phyloP scores from a whole-genome alignment of 2,113 vertebrate species.

The Nothoprocta pentlandii region DNA sequence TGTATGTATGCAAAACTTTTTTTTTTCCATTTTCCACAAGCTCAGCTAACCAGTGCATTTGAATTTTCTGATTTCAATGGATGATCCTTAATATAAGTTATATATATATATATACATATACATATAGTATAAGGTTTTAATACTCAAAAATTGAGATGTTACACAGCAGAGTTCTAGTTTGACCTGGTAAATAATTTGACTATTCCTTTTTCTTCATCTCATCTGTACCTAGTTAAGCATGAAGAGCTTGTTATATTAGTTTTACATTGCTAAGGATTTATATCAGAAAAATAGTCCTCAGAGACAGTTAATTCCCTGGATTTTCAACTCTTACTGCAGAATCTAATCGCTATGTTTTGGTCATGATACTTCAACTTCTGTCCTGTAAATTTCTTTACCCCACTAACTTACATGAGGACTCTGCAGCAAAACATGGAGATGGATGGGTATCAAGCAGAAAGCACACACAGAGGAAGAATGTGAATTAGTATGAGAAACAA shows the following conservation, averaged over 20 bases:
- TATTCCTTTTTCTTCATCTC: background rate
- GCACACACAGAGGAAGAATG: background rate
- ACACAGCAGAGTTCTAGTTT: background rate
- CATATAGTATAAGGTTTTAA: background rate
- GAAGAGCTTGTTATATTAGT: background rate
- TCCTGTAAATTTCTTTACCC: background rate
- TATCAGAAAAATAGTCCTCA: background rate
- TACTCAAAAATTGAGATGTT: background rate
- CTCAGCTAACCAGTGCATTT: background rate
- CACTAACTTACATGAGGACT: background rate
- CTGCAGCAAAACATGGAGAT: background rate
- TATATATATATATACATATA: too few relatives aligned
- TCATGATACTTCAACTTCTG: background rate
- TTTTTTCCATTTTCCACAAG: background rate
- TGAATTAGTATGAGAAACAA: background rate
- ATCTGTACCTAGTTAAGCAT: background rate
- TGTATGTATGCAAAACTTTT: background rate
- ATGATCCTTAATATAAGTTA: background rate
- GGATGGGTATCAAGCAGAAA: background rate
- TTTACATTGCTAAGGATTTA: background rate
- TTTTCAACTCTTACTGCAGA: background rate
- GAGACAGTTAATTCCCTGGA: background rate
- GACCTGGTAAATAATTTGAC: background rate
- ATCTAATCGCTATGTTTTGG: accelerated
- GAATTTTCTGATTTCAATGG: background rate